A percentile compares a stretch with the other conserved stretches of the same genome.
Conservation (phyloP, 2,113 vertebrate genomes). For the Poeciliopsis retropinna region DNA sequence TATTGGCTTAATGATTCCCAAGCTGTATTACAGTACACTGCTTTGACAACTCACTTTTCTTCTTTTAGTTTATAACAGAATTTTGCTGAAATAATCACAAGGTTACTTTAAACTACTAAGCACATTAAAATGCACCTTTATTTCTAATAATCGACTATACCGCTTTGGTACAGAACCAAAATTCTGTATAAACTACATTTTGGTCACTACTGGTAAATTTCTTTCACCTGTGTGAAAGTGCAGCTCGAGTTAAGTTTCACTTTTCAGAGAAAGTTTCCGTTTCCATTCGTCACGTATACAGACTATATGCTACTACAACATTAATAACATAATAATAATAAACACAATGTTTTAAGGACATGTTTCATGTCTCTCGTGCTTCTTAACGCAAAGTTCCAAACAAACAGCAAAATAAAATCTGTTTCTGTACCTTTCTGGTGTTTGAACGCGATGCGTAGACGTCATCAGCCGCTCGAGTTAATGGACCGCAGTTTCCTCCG, state of each 20-base stretch:
- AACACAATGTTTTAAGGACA: neutral
- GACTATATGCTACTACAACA: too few species aligned
- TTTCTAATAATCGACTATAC: too few species aligned
- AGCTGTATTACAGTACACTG: neutral
- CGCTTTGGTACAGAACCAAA: too few species aligned
- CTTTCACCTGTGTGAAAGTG: too few species aligned
- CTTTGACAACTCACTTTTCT: neutral
- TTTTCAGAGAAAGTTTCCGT: neutral
- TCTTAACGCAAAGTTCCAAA: neutral
- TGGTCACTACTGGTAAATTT: too few species aligned
- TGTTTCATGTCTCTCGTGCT: neutral
- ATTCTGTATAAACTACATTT: too few species aligned
- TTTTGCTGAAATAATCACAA: neutral
- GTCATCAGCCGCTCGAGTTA: neutral
- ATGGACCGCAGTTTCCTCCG: conserved; percentile 41
- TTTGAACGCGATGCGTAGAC: conserved; percentile 30
- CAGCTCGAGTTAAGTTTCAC: neutral
- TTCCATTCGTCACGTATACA: too few species aligned
- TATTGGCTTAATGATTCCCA: neutral
- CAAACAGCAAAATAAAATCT: neutral
- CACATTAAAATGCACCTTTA: neutral
- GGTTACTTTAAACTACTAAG: neutral
- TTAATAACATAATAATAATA: too few species aligned
- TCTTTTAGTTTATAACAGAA: neutral
- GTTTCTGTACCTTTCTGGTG: conserved; percentile 7